Percentiles rank a stretch among this genome's conserved stretches.
Conservation (phyloP, 2,797 vertebrate genomes). For the Xenopus petersii region DNA sequence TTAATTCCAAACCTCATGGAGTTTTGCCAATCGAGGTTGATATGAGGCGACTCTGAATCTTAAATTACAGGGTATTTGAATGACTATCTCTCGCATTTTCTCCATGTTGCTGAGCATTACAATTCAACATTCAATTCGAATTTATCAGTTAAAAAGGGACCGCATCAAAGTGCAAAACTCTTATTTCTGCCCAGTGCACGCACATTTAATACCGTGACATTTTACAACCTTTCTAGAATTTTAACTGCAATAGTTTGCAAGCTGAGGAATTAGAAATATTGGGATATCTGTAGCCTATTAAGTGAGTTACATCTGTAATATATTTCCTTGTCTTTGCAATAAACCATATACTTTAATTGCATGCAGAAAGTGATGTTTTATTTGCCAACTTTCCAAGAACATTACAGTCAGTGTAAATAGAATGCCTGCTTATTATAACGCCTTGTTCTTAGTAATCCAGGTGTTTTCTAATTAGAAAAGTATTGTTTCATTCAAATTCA, state of each 20-base stretch:
- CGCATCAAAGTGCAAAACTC: background rate
- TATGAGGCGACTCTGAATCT: background rate
- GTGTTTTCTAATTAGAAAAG: background rate
- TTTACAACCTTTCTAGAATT: background rate
- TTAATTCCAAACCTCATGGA: background rate
- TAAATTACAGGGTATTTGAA: background rate
- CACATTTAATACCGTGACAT: background rate
- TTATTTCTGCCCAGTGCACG: background rate
- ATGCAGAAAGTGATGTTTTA: background rate
- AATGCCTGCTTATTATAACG: background rate
- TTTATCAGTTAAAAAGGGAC: background rate
- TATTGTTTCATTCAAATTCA: background rate
- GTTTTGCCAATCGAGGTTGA: background rate
- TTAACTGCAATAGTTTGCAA: background rate
- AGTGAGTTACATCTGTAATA: conserved; percentile 1
- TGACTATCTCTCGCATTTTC: too few species aligned
- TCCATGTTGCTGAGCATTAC: background rate
- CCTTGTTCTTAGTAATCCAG: background rate
- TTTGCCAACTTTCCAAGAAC: background rate
- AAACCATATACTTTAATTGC: background rate
- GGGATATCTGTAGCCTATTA: background rate
- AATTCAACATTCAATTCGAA: background rate
- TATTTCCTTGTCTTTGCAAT: conserved; percentile 1
- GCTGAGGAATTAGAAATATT: background rate
- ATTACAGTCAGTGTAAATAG: background rate